Evolutionary conservation across 2,797 vertebrate genomes (phyloP), one percentile per base, ranked within the genome.

Genomic region (Periparus ater): DNA sequence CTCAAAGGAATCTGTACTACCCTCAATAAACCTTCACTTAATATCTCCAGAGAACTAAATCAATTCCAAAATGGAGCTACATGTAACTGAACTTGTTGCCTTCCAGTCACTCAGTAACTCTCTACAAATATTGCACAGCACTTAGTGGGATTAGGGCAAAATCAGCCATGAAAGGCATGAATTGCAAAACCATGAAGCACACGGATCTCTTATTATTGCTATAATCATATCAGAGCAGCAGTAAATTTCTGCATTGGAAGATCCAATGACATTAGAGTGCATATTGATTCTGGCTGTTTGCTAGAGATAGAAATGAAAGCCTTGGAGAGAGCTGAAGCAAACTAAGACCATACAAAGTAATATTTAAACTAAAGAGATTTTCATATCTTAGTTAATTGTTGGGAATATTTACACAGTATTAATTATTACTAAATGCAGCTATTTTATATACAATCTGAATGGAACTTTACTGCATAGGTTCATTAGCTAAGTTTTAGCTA

Each of bases 231-330:
- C 76, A 65, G 44, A 32, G 25, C 58, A 67, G 48, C 45, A 60
- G 79, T 86, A 78, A 76, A 26, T 42, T 88, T 88, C n/a, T 54
- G 47, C 17, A 16, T 47, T 73, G 55, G n/a, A 78, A 78, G 38
- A 63, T 47, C 38, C 60, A 32, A 23, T 1, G 5, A n/a, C 34
- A 60, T 65, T 66, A 40, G 32, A 82, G 38, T 10, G 30, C 16
- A 14, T 88, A 36, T 76, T 91, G 91, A 86, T 88, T 82, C 77
- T 95, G 51, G 32, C 10, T 93, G 63, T 86, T 94, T 94, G 63
- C 77, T 91, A 55, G 60, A 93, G 93, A 86, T 40, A 84, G 55
- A 90, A 78, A 7, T 50, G 40, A 86, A 91, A 91, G 55, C 58
- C 38, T 63, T 29, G 5, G 76, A 73, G 50, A 30, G 22, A 50